These are phyloP conservation scores for Poecilia gillii DNA, from an alignment of 2,797 vertebrate species.

Conservation along the genomic window DNA sequence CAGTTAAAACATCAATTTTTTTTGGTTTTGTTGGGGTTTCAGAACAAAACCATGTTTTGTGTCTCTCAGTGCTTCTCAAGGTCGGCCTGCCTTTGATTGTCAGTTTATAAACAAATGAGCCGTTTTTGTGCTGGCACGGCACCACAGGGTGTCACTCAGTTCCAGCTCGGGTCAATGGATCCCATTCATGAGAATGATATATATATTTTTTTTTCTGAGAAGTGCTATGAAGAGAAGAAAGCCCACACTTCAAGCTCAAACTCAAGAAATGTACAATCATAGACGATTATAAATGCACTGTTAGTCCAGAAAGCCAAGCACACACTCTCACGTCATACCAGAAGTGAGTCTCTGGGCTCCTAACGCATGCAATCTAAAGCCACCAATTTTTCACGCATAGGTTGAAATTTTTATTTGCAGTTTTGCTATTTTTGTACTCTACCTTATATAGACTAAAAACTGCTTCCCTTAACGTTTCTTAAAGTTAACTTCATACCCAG, in stretches of 20 bases:
- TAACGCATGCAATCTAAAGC: not conserved
- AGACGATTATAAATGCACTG: not conserved
- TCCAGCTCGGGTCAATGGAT: slow-evolving; percentile 63
- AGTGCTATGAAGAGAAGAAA: slow-evolving; percentile 60
- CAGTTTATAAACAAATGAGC: slow-evolving; percentile 72
- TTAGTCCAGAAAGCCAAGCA: slow-evolving; percentile 5
- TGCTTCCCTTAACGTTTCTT: slow-evolving; percentile 11
- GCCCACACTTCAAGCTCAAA: slow-evolving; percentile 45
- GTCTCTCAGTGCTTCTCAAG: slow-evolving; percentile 29
- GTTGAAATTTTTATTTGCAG: slow-evolving; percentile 17
- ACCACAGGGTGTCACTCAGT: slow-evolving; percentile 67
- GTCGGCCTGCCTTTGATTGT: slow-evolving; percentile 61
- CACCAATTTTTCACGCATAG: slow-evolving; percentile 5
- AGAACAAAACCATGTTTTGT: slow-evolving; percentile 44
- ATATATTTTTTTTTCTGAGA: slow-evolving; percentile 17
- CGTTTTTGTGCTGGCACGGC: slow-evolving; percentile 47
- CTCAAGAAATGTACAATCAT: slow-evolving; percentile 27
- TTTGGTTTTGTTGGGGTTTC: slow-evolving; percentile 33
- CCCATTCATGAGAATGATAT: slow-evolving; percentile 55
- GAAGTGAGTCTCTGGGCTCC: not conserved
- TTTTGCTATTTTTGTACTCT: slow-evolving; percentile 26
- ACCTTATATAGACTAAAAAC: slow-evolving; percentile 7
- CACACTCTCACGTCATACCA: not conserved
- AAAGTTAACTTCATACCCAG: slow-evolving; percentile 1
- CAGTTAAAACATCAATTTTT: slow-evolving; percentile 27